Conservation (phyloP, 2,797 vertebrate genomes). For the Onychomys arenicola region DNA sequence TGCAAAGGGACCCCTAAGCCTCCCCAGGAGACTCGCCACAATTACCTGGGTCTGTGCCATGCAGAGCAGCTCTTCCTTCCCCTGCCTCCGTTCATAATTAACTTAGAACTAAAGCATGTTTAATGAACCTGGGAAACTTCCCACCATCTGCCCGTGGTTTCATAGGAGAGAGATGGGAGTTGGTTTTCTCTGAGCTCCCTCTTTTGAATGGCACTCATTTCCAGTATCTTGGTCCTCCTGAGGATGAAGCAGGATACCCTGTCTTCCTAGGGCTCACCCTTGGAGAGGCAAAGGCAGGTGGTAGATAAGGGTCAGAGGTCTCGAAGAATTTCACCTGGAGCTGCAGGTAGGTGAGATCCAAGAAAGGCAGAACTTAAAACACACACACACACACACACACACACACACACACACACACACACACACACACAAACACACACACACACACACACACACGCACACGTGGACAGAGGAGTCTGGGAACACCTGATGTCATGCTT, state of each 20-base stretch:
- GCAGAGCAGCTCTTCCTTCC: conserved; percentile 67
- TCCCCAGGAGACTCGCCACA: background rate
- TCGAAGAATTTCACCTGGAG: background rate
- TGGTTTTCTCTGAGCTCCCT: conserved; percentile 57
- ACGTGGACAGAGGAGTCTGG: background rate
- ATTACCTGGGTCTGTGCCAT: conserved; percentile 69
- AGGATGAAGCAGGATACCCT: background rate
- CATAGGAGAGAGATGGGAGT: conserved; percentile 79
- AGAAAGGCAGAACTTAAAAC: background rate
- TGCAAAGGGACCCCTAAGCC: background rate
- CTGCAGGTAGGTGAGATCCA: background rate
- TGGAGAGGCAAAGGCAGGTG: background rate
- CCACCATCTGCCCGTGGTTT: conserved; percentile 83
- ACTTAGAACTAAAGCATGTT: conserved; percentile 81
- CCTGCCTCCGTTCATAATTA: conserved; percentile 79
- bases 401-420: background rate
- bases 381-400: background rate
- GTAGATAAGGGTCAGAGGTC: background rate
- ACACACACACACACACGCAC: background rate
- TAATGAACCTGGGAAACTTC: conserved; percentile 82
- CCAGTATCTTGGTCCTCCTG: background rate
- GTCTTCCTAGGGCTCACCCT: background rate
- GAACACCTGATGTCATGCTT: background rate
- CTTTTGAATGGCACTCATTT: conserved; percentile 68
- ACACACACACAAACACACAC: background rate